Evolutionary conservation across 2,113 vertebrate species (phyloP).

Genomic region (Ptyas mucosa): DNA sequence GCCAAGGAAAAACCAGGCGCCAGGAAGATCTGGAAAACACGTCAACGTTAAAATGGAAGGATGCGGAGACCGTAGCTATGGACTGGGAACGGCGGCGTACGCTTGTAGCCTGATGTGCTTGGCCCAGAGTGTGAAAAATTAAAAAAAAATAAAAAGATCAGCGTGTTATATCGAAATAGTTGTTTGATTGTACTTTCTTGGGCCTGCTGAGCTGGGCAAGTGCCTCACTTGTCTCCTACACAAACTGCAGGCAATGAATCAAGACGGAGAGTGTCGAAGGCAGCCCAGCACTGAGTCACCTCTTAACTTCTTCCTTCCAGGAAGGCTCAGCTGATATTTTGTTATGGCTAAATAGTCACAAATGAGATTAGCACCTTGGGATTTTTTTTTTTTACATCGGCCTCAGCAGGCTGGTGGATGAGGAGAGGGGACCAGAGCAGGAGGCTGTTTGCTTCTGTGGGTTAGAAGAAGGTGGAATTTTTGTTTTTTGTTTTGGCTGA

Average conservation of each 20-base stretch:
- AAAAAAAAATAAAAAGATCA: not conserved
- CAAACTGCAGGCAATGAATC: constrained; percentile 13
- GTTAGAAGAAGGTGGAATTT: not conserved
- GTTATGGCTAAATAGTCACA: not conserved
- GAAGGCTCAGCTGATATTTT: not conserved
- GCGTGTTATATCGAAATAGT: not conserved
- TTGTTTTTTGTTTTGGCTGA: not conserved
- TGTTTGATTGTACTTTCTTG: not conserved
- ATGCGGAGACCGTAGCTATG: not conserved
- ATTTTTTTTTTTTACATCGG: not conserved
- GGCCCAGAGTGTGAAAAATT: not conserved
- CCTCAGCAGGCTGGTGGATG: not conserved
- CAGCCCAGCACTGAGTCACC: constrained; percentile 59
- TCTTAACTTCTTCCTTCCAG: constrained; percentile 5
- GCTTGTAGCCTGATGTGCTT: not conserved
- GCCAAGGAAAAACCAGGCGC: not conserved
- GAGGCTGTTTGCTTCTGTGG: not conserved
- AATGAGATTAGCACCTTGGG: not conserved
- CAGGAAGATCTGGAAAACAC: not conserved
- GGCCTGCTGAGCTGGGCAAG: too few relatives aligned
- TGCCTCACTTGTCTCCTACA: not conserved
- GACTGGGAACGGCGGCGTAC: not conserved
- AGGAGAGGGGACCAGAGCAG: not conserved
- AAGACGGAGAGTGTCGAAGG: constrained; percentile 24
- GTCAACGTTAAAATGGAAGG: not conserved